Percentiles rank a stretch among this genome's conserved stretches.
phyloP scores from a whole-genome alignment of 2,113 vertebrate genomes.

The Eulemur macaco region DNA sequence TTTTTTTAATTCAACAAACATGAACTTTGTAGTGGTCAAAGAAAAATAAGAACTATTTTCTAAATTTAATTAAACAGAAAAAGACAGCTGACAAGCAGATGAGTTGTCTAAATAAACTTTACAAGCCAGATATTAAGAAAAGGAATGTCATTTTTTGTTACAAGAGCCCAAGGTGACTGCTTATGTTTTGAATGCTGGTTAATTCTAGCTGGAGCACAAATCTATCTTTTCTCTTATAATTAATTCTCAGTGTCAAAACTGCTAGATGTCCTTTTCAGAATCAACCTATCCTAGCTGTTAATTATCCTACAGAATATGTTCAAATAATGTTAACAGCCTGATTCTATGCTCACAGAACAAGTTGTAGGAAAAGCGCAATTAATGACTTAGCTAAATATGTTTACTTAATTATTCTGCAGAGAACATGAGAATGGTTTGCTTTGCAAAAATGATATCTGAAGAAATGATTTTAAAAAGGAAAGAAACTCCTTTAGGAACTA shows the following conservation, averaged over 20 bases:
- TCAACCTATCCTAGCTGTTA: constrained; percentile 80
- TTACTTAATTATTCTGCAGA: constrained; percentile 67
- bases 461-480: neutral
- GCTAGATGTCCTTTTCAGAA: constrained; percentile 81
- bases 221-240: constrained; percentile 86
- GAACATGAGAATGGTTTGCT: constrained; percentile 29
- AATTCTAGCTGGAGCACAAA: constrained; percentile 85
- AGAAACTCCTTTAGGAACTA: neutral
- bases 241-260: constrained; percentile 87
- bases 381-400: constrained; percentile 52
- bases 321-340: constrained; percentile 48
- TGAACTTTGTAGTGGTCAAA: constrained; percentile 73
- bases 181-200: constrained; percentile 83
- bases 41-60: constrained; percentile 77
- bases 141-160: constrained; percentile 83
- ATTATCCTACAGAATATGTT: constrained; percentile 75
- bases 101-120: constrained; percentile 81
- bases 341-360: constrained; percentile 32
- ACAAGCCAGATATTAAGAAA: constrained; percentile 78
- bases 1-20: constrained; percentile 87
- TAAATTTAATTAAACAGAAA: constrained; percentile 81
- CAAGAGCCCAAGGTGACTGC: constrained; percentile 85
- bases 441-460: neutral
- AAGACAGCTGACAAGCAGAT: constrained; percentile 75
- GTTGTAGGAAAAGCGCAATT: constrained; percentile 35